Evolutionary conservation across 2,797 vertebrate species (phyloP), one percentile per base, ranked within the genome.

Genomic region (Molossus molossus): DNA sequence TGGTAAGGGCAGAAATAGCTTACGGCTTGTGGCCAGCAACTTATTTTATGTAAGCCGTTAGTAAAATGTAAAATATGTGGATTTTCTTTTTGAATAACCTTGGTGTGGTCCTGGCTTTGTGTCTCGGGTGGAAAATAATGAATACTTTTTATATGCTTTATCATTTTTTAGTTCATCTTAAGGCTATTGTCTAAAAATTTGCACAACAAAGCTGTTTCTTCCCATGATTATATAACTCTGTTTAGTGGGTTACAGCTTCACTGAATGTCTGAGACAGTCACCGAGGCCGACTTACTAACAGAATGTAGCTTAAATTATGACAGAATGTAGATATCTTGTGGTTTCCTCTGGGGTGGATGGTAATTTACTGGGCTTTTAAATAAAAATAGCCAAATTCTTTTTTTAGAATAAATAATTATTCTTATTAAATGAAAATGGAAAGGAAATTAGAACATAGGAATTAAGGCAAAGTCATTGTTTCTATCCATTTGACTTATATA

Each of bases 51-150:
- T 93, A 79, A 87, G 5, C 17, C 75, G 73, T 77, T 76, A 83
- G 12, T 79, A 53, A 88, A 94, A 67, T 79, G 4, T 88, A 23
- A 75, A 94, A 92, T 75, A 60, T 65, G 9, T 77, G 62, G 6
- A 37, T 57, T 94, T 93, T 73, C 2, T 84, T 89, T 53, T 76
- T 48, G 18, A 93, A 73, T 81, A 94, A 81, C 25, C 48, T 91
- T 17, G 23, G 3, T 72, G 27, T 70, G 37, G 45, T 82, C 14
- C 8, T 86, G 33, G 37, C 33, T 87, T 87, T 73, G n/a, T 57
- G 33, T 84, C 15, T 94, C 87, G 20, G 23, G 33, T 91, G 72
- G 84, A 90, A 95, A 94, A 86, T 70, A 80, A 75, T 92, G 65
- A 91, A 50, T 90, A 45, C 13, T 76, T 89, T 83, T n/a, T 84